These are phyloP conservation scores for Hirudo medicinalis DNA, from an alignment of 1,140 invertebrate genomes.

Conservation along the genomic window DNA sequence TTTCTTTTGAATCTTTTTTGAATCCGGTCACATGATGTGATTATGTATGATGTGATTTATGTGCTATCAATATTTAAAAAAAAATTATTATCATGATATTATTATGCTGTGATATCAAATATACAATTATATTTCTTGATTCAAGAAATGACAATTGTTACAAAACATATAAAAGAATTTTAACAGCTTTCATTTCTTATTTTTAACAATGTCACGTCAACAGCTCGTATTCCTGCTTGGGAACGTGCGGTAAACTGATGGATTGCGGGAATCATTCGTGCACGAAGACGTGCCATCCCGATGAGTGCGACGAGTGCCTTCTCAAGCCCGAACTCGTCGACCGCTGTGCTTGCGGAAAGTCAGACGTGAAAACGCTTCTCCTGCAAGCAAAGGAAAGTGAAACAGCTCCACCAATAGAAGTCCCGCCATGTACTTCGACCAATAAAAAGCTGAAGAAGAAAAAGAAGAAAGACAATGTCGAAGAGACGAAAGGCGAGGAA, in stretches of 20 bases:
- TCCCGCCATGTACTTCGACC: too few relatives aligned
- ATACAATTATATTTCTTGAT: too few relatives aligned
- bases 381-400: slow-evolving; percentile 29
- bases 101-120: too few relatives aligned
- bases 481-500: neutral
- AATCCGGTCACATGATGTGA: too few relatives aligned
- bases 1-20: too few relatives aligned
- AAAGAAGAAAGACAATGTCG: slow-evolving; percentile 20
- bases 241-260: slow-evolving; percentile 28
- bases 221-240: slow-evolving; percentile 21
- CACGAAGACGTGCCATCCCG: slow-evolving; percentile 35
- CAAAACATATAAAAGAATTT: too few relatives aligned
- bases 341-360: slow-evolving; percentile 74
- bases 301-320: slow-evolving; percentile 32
- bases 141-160: too few relatives aligned
- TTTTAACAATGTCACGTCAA: too few relatives aligned
- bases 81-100: too few relatives aligned
- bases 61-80: too few relatives aligned
- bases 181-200: too few relatives aligned
- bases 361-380: slow-evolving; percentile 32
- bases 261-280: slow-evolving; percentile 40
- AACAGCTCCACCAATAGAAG: neutral
- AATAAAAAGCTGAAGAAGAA: slow-evolving; percentile 28
- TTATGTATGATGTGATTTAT: too few relatives aligned
- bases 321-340: slow-evolving; percentile 44